A percentile compares a stretch with the other conserved stretches of the same genome.
These are phyloP conservation scores for Aphodius granarius DNA, from an alignment of 2,888 invertebrate species.

Conservation along the genomic window DNA sequence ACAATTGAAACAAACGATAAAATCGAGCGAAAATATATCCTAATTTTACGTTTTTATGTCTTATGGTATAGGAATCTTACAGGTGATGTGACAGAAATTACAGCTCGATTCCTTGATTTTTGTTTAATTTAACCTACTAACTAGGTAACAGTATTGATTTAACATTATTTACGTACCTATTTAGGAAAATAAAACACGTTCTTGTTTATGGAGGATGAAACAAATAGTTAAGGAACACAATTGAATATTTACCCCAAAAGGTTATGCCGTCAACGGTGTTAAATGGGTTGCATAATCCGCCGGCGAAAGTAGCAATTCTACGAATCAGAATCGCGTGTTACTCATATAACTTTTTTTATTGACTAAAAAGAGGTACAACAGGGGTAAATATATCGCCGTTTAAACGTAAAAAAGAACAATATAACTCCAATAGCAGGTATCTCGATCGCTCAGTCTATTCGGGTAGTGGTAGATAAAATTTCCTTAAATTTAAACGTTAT, in stretches of 20 bases:
- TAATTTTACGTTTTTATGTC: background rate
- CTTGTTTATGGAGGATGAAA: background rate
- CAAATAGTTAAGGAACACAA: background rate
- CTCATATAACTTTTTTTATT: too few relatives aligned
- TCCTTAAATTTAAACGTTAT: background rate
- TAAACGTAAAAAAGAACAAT: background rate
- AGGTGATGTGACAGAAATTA: background rate
- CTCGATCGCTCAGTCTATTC: background rate
- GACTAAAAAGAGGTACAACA: background rate
- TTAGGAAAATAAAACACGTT: background rate
- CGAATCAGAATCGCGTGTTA: too few relatives aligned
- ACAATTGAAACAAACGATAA: background rate
- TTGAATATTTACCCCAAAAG: background rate
- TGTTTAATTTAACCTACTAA: background rate
- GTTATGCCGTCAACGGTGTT: too few relatives aligned
- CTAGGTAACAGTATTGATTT: background rate
- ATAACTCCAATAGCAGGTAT: background rate
- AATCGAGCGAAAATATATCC: background rate
- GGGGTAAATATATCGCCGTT: background rate
- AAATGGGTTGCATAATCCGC: too few relatives aligned
- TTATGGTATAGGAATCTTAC: background rate
- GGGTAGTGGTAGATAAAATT: background rate
- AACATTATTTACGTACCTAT: background rate
- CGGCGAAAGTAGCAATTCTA: too few relatives aligned
- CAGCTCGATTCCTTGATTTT: background rate